Evolutionary conservation across 2,797 vertebrate genomes (phyloP).

Genomic region (Sebastes cheni): DNA sequence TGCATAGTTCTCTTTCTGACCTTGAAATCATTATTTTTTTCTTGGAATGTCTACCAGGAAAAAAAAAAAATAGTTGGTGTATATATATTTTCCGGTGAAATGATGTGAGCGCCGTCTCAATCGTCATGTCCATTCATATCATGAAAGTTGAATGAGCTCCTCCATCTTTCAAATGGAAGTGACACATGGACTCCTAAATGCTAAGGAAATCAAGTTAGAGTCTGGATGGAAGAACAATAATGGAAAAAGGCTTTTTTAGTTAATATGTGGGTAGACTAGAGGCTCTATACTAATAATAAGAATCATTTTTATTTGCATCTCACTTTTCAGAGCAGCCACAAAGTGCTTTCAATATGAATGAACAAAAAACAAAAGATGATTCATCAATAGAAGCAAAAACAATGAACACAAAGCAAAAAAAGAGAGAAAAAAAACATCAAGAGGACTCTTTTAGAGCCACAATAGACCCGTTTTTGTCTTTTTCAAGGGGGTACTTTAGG

Average conservation of each 20-base stretch:
- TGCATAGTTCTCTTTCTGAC: background rate
- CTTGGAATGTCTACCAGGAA: background rate
- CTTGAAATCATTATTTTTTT: conserved; percentile 21
- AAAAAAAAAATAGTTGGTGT: background rate
- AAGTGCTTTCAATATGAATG: background rate
- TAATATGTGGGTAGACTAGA: background rate
- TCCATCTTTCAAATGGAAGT: background rate
- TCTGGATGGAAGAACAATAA: background rate
- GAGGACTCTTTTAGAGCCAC: too few relatives aligned
- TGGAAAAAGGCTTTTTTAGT: background rate
- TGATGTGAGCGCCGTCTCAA: background rate
- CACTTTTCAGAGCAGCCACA: background rate
- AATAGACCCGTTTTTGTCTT: too few relatives aligned
- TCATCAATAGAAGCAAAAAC: background rate
- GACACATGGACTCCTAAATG: background rate
- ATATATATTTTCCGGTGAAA: background rate
- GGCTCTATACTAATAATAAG: background rate
- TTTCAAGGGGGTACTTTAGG: too few relatives aligned
- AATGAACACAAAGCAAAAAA: background rate
- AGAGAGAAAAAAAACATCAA: too few relatives aligned
- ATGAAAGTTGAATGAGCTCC: background rate
- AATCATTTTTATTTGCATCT: background rate
- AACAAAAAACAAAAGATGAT: background rate
- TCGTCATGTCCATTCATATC: background rate
- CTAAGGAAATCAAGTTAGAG: background rate